Evolutionary conservation across 2,888 invertebrate species (phyloP), one percentile per base, ranked within the genome.

Genomic region (Myathropa florea): DNA sequence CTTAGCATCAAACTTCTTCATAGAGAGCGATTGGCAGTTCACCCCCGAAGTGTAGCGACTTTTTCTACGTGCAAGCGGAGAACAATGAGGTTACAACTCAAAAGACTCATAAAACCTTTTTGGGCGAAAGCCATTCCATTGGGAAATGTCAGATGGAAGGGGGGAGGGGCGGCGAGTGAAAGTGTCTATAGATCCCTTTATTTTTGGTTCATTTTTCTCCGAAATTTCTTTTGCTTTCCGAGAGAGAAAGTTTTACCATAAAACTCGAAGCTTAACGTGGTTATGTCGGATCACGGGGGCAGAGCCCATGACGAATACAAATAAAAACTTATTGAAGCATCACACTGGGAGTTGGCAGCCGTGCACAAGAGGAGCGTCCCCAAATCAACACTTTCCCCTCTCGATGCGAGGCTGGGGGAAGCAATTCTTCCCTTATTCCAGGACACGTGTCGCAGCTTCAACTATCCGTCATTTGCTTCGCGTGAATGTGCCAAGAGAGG

Each of bases 381-480:
- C 46, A 46, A 18, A 46, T 46, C 46, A 18, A 46, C 46, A 46
- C 39, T 46, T 46, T 18, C 6, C 4, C 4, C 14, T 3, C 4
- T 4, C 4, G 14, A 1, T n/a, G 39, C 6, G n/a, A 4, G n/a
- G 39, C 14, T 12, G 39, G n/a, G 39, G 7, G n/a, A n/a, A 46
- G 46, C 18, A n/a, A 46, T 18, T 46, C 46, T 4, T 18, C 18
- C 4, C 39, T 30, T 46, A n/a, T 53, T 6, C 28, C 53, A 21
- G 67, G 67, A 30, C 67, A 67, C 67, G 67, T 67, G 67, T 30
- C 67, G 4, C 30, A 55, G 28, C 30, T 67, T 67, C 67, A 67
- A 67, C 53, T 67, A 55, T 67, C 21, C 30, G 67, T 67, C 67
- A 65, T 65, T 65, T 39, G 12, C 24, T 55, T 30, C 30, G 67